Base-by-base conservation (phyloP, 2,113 vertebrate genomes). In the Mormyrus lacerda region DNA sequence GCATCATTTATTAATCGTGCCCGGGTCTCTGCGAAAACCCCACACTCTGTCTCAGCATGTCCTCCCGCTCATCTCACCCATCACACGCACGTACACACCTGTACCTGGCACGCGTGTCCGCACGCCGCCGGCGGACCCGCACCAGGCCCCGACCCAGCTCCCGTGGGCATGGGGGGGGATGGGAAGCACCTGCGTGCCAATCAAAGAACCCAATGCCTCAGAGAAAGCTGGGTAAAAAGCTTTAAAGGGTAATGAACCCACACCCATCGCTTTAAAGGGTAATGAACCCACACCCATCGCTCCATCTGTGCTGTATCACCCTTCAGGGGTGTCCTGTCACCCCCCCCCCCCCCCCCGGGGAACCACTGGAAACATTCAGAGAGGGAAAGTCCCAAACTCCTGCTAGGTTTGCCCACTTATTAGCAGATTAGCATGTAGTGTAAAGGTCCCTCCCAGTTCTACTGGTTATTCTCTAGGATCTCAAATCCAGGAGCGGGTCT, bases 1-100 rank as follows among this genome's bases (percentile, higher is more conserved):
- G 88, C 93, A 96, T 96, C 92, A 95, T 95, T 96, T 95, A 96
- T 96, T 96, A 90, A 96, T 96, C 92, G 2, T 31, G 92, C 89
- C 90, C 85, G 86, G 85, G 90, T 91, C 94, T 95, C 93, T 88
- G 93, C 95, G 94, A 93, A 95, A 51, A 39, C 19, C 24, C 13
- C 17, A 2, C n/a, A 2, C 73, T 4, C 24, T 44, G 21, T 89
- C 73, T 85, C 65, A 65, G 58, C 88, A 35, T 50, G 47, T 47
- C 39, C 76, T 21, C 6, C 11, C 53, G 1, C 35, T 90, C 1
- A 15, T 55, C 87, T 58, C 39, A n/a, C n/a, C 91, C 2, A 19
- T 27, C 55, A 3, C 85, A 61, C 87, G 47, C 76, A 0, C 55
- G 76, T 79, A 55, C 88, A 53, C 86, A 69, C 87, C 35, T 90